phyloP scores from a whole-genome alignment of 2,888 invertebrate genomes.

The Cephus pygmeus region DNA sequence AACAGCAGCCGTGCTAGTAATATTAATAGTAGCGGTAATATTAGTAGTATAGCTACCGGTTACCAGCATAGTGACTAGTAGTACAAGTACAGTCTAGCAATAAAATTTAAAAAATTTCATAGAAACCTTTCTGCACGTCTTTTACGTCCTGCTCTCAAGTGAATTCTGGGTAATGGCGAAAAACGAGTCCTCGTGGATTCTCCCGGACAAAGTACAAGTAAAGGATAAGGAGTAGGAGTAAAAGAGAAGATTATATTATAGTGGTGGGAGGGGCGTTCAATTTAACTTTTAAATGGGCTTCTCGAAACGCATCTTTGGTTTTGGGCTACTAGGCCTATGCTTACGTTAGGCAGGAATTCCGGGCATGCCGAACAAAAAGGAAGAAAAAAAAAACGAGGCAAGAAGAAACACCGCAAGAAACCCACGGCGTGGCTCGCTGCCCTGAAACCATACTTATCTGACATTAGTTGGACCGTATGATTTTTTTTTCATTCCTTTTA shows the following conservation, averaged over 20 bases:
- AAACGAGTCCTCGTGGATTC: background rate
- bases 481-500: slow-evolving; percentile 2
- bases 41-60: too few relatives aligned
- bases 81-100: background rate
- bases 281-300: slow-evolving; percentile 8
- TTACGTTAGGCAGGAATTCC: slow-evolving; percentile 19
- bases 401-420: slow-evolving; percentile 22
- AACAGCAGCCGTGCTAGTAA: background rate
- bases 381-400: slow-evolving; percentile 15
- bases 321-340: slow-evolving; percentile 6
- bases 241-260: background rate
- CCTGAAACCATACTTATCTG: slow-evolving; percentile 18
- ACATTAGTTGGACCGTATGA: slow-evolving; percentile 19
- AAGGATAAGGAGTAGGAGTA: background rate
- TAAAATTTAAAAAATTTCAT: background rate
- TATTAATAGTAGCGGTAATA: background rate
- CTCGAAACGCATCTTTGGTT: slow-evolving; percentile 3
- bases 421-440: slow-evolving; percentile 11
- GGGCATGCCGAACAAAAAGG: slow-evolving; percentile 10
- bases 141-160: background rate
- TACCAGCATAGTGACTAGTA: background rate
- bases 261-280: background rate
- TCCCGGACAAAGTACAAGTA: background rate
- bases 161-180: background rate
- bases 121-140: background rate